Percentiles rank a stretch among this genome's conserved stretches.
Evolutionary conservation across 1,140 invertebrate genomes (phyloP).

Genomic region (Philotrypesis tridentata): DNA sequence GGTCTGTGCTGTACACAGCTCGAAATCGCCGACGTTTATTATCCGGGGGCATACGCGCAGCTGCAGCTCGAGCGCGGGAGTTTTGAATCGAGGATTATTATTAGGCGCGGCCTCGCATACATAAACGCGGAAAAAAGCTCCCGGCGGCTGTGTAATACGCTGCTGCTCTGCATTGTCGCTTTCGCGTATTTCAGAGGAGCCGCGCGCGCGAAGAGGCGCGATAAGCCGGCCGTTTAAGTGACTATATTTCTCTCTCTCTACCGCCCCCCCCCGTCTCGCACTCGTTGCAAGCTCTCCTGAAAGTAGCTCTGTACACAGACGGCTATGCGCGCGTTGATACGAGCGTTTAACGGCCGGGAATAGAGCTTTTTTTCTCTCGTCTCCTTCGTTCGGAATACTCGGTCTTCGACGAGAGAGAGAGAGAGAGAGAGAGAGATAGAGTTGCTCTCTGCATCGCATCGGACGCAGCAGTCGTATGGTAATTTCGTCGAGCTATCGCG

Average conservation of each 20-base stretch:
- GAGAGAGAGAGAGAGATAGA: too few species aligned
- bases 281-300: neutral
- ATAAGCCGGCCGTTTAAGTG: slow-evolving; percentile 34
- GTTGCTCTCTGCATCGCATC: too few species aligned
- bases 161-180: slow-evolving; percentile 9
- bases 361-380: neutral
- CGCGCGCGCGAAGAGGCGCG: slow-evolving; percentile 13
- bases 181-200: slow-evolving; percentile 27
- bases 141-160: neutral
- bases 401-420: too few species aligned
- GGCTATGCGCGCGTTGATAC: neutral
- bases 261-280: too few species aligned
- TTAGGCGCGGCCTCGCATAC: too few species aligned
- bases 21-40: slow-evolving; percentile 19
- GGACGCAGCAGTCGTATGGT: neutral
- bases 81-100: slow-evolving; percentile 55
- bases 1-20: too few species aligned
- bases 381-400: neutral
- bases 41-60: too few species aligned
- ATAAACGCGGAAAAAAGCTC: neutral
- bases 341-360: neutral
- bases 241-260: slow-evolving; percentile 31
- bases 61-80: neutral
- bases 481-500: neutral
- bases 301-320: neutral